Evolutionary conservation across 1,140 invertebrate species (phyloP), one percentile per base, ranked within the genome.

Genomic region (Orchesella cincta): DNA sequence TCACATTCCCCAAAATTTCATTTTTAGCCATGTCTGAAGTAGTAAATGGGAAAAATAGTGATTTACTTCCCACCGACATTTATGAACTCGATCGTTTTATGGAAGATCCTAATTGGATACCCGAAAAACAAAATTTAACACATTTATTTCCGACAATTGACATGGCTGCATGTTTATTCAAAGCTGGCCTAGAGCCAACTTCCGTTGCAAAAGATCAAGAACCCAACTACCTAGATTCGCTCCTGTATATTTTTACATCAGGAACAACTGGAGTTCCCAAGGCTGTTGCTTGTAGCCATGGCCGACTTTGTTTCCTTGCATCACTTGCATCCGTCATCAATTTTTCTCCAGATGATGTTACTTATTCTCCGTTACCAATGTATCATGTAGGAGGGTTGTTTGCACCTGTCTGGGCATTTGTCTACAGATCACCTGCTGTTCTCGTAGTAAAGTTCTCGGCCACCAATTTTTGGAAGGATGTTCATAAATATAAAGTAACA

Each of bases 301-400:
- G 83, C 8, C 83, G 85, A 80, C 5, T n/a, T 12, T 23, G 5
- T 64, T 64, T 64, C 5, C 5, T 23, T 12, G 5, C n/a, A n/a
- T 90, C 91, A 36, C 99, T 99, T 85, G 89, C 23, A 29, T 64
- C 5, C 8, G 12, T 12, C 12, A 64, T 64, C 31, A 39, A 52
- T n/a, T 75, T 62, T 78, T 84, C 87, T 84, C 79, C 83, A 88
- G 52, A 98, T 85, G 88, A 88, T 79, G 86, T 95, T 12, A 84
- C 98, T 1, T 99, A 98, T 83, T 90, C 93, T 84, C 90, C 94
- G 0, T 86, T 99, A 75, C 97, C 97, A 0, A 88, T 99, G 0
- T 98, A 99, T 84, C 97, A 99, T 83, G 93, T 93, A 0, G 87
- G 89, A 31, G 90, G 89, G 34, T 89, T 85, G 67, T 73, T 87